phyloP scores from a whole-genome alignment of 2,888 invertebrate genomes.

The Eristalinus aeneus region DNA sequence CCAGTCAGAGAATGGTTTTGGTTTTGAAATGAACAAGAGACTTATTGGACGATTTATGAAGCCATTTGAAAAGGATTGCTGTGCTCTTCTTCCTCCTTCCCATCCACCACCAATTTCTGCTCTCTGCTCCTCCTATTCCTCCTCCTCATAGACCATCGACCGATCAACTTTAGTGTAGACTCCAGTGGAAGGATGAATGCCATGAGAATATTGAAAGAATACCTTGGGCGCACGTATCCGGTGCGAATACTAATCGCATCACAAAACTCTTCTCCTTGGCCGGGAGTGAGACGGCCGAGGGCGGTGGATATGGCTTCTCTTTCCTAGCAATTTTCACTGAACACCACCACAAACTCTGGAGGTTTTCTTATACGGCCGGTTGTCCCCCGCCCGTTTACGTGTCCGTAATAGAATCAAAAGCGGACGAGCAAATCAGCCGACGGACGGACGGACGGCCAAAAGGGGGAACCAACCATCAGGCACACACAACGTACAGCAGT shows the following conservation, averaged over 20 bases:
- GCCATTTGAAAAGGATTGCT: slow-evolving; percentile 58
- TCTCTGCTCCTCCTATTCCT: too few species aligned
- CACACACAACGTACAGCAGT: slow-evolving; percentile 19
- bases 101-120: neutral
- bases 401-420: slow-evolving; percentile 56
- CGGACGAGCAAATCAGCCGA: neutral
- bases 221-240: slow-evolving; percentile 63
- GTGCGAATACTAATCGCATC: slow-evolving; percentile 64
- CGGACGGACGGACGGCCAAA: neutral
- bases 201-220: slow-evolving; percentile 60
- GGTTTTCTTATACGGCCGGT: slow-evolving; percentile 27
- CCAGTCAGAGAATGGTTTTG: neutral
- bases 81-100: neutral
- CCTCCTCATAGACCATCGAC: slow-evolving; percentile 13
- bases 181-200: slow-evolving; percentile 58
- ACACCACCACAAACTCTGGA: neutral
- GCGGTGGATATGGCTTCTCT: slow-evolving; percentile 12
- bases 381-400: slow-evolving; percentile 6
- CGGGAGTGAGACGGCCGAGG: slow-evolving; percentile 8
- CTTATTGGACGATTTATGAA: slow-evolving; percentile 67
- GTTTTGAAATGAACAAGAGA: slow-evolving; percentile 54
- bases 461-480: slow-evolving; percentile 6
- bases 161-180: neutral
- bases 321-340: slow-evolving; percentile 51
- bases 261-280: slow-evolving; percentile 25